Percentiles rank a stretch among this genome's conserved stretches.
These are phyloP conservation scores for Anguilla pacifica DNA, from an alignment of 2,797 vertebrate genomes.

Conservation along the genomic window DNA sequence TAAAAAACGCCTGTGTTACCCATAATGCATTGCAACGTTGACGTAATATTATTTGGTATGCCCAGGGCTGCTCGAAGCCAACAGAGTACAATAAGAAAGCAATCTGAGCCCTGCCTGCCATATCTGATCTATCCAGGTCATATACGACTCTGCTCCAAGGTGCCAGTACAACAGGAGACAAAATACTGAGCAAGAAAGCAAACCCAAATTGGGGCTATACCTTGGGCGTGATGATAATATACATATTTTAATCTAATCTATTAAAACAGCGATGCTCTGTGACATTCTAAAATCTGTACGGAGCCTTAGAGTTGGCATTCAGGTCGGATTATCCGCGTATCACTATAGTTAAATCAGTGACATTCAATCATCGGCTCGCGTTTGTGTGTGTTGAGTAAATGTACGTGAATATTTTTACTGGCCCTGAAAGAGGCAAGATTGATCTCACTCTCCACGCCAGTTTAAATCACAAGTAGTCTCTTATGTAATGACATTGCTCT, in stretches of 20 bases:
- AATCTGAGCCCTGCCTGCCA: not conserved
- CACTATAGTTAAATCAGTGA: not conserved
- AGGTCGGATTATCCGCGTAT: too few relatives aligned
- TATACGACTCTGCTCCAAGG: not conserved
- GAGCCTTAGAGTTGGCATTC: not conserved
- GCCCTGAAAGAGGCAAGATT: not conserved
- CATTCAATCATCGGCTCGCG: not conserved
- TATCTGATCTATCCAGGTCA: not conserved
- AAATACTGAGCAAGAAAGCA: not conserved
- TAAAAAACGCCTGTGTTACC: not conserved
- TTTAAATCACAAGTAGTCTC: constrained; percentile 7
- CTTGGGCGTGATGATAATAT: not conserved
- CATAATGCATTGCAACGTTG: not conserved
- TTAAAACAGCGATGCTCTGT: not conserved
- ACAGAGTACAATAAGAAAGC: not conserved
- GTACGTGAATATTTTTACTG: not conserved
- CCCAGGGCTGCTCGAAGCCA: not conserved
- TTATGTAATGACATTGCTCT: not conserved
- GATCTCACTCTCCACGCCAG: not conserved
- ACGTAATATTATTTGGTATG: not conserved
- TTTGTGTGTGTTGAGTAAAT: not conserved
- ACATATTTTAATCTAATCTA: not conserved
- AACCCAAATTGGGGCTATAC: not conserved
- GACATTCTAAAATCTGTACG: not conserved
- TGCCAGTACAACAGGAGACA: not conserved